phyloP scores from a whole-genome alignment of 2,113 vertebrate species.

The Ctenomys sociabilis region DNA sequence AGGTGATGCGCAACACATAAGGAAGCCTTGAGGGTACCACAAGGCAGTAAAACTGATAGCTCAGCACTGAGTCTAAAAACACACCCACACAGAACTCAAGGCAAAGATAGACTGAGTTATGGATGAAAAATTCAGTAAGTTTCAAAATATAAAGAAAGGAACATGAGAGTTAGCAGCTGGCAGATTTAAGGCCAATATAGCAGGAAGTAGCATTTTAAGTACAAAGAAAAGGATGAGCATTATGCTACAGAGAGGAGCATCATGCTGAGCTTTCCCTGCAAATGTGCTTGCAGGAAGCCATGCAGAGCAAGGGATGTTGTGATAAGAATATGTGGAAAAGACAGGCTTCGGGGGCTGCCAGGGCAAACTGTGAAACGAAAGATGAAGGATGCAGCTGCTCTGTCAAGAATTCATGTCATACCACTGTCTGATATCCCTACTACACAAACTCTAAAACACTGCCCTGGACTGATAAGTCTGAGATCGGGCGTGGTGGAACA shows the following conservation, averaged over 20 bases:
- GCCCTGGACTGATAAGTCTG: not conserved
- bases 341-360: not conserved
- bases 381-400: not conserved
- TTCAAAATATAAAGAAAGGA: conserved; percentile 1
- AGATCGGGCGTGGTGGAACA: no score
- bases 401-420: not conserved
- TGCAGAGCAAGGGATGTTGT: rapidly evolving
- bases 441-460: not conserved
- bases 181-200: not conserved
- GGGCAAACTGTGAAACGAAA: not conserved
- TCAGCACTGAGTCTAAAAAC: conserved; percentile 14
- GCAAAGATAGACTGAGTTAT: not conserved
- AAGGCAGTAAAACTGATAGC: not conserved
- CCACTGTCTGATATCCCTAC: not conserved
- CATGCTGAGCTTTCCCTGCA: not conserved
- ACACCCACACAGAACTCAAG: not conserved
- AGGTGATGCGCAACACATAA: not conserved
- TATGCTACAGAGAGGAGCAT: not conserved
- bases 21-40: not conserved
- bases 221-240: not conserved
- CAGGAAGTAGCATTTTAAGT: not conserved
- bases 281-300: not conserved
- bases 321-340: not conserved
- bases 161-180: not conserved
- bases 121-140: conserved; percentile 11